Percentiles rank a stretch among this genome's conserved stretches.
phyloP scores from a whole-genome alignment of 2,113 vertebrate species.

The Cinclus cinclus region DNA sequence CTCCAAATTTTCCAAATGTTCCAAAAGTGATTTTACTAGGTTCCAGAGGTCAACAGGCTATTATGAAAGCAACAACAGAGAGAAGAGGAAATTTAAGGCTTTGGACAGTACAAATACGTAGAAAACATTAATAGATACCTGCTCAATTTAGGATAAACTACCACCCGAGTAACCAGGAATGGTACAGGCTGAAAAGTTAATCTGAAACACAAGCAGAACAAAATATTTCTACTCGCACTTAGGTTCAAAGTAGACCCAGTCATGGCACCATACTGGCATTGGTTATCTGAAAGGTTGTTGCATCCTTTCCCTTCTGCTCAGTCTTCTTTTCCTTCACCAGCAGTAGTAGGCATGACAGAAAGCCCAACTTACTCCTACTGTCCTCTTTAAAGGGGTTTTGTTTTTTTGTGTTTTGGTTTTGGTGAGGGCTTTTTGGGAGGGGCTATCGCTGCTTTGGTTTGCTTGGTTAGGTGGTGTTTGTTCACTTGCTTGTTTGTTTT shows the following conservation, averaged over 20 bases:
- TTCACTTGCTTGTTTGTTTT: neutral
- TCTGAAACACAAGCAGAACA: neutral
- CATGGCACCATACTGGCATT: fast-evolving
- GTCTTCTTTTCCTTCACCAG: neutral
- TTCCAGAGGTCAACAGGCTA: neutral
- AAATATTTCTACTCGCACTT: neutral
- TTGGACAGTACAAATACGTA: neutral
- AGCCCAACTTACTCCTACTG: neutral
- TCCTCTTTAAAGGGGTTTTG: neutral
- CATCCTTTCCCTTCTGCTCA: neutral
- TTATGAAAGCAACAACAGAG: neutral
- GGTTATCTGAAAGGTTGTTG: neutral
- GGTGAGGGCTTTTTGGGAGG: no score
- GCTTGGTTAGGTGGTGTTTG: neutral
- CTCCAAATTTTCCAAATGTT: neutral
- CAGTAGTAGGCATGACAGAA: neutral
- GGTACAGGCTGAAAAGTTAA: neutral
- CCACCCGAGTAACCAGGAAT: neutral
- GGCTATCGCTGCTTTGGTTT: neutral
- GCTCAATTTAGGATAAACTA: neutral
- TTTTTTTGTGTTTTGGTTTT: neutral
- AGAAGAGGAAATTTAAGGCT: neutral
- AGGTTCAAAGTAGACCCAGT: neutral
- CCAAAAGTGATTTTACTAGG: neutral
- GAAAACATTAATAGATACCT: neutral